Evolutionary conservation across 2,113 vertebrate species (phyloP), one percentile per base, ranked within the genome.

Genomic region (Nannobrachium achirus): DNA sequence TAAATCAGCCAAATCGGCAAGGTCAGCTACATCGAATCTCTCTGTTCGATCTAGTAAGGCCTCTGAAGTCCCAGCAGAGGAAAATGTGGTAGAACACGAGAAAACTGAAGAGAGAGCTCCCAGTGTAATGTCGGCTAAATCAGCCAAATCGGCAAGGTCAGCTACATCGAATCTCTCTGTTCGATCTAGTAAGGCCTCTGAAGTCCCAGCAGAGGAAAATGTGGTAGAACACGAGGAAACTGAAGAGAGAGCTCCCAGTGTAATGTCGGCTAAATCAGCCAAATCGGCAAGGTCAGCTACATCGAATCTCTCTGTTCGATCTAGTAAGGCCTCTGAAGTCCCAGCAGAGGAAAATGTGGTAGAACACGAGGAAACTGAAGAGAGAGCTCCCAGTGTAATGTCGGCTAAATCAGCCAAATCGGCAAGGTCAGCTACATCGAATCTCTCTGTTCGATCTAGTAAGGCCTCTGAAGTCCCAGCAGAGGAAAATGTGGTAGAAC

Each of bases 101-200:
- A 51, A 53, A 9, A 59, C 46, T 20, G 69, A 67, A 56, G 49
- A 73, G 14, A 62, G 64, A 58, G 14, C 44, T 33, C 60, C 40
- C 9, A 39, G 46, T 33, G 53, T 8, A 16, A 20, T 44, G 16
- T 86, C 84, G n/a, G 42, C 65, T 1, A 82, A 52, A 63, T 89
- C 89, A 63, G 80, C 1, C 51, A 81, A 57, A 33, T 91, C 89
- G 25, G 74, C 7, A 19, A 78, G 53, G 16, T 72, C 78, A 58
- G n/a, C n/a, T n/a, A n/a, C n/a, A n/a, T n/a, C n/a, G n/a, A 65
- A 70, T 48, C 14, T n/a, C 10, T 39, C 65, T 46, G 16, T 39
- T 72, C 73, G 1, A 56, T 65, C 38, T 70, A 19, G 4, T 79
- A 74, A 76, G 68, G 20, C 42, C 19, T 69, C 41, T 16, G 79